Evolutionary conservation across 2,888 invertebrate genomes (phyloP).

Genomic region (Branchellion lobata): DNA sequence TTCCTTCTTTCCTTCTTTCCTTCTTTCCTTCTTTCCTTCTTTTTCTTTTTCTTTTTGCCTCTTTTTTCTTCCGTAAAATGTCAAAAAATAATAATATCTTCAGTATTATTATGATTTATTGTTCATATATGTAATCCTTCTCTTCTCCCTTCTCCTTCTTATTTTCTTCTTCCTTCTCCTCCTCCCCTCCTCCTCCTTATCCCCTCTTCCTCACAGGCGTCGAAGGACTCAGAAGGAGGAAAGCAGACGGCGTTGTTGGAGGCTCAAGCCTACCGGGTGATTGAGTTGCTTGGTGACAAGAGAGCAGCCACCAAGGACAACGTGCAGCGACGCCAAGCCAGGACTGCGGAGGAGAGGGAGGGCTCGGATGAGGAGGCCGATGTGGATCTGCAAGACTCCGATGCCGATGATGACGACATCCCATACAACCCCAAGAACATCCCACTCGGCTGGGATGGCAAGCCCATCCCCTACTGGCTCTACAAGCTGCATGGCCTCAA

Average conservation of each 20-base stretch:
- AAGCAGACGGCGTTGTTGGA: constrained; percentile 85
- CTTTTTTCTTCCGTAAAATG: too few species aligned
- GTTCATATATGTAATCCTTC: too few species aligned
- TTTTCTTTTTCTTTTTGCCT: too few species aligned
- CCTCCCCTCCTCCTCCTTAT: too few species aligned
- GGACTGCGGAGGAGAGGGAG: constrained; percentile 74
- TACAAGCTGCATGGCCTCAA: constrained; percentile 98
- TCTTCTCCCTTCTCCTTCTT: too few species aligned
- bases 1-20: too few species aligned
- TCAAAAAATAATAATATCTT: too few species aligned
- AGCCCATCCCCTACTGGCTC: constrained; percentile 89
- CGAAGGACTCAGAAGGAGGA: constrained; percentile 68
- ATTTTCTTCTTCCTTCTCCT: too few species aligned
- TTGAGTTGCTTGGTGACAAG: constrained; percentile 80
- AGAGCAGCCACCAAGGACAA: constrained; percentile 92
- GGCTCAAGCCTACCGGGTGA: constrained; percentile 83
- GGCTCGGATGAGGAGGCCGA: constrained; percentile 63
- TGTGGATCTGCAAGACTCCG: constrained; percentile 56
- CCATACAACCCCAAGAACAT: constrained; percentile 99
- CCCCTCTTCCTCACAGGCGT: too few species aligned
- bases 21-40: too few species aligned
- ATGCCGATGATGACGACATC: constrained; percentile 79
- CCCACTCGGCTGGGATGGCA: constrained; percentile 98
- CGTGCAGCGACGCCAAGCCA: constrained; percentile 94
- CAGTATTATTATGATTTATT: too few species aligned